A percentile compares a stretch with the other conserved stretches of the same genome.
Evolutionary conservation across 2,888 invertebrate species (phyloP).

Genomic region (Nasonia oneida): DNA sequence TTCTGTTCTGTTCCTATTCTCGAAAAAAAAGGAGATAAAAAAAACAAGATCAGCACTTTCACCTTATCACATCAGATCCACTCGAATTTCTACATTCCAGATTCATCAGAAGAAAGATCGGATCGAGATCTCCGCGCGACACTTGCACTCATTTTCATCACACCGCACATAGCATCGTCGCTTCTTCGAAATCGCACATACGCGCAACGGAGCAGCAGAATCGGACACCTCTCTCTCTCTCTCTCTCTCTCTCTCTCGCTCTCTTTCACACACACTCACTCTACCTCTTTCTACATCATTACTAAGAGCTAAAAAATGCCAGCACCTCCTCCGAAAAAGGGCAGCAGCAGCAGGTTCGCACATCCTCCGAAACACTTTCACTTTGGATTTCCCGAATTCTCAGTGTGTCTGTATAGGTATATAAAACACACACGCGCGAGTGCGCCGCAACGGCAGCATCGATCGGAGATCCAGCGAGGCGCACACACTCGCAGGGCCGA

Average conservation of each 20-base stretch:
- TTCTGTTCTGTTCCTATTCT: background rate
- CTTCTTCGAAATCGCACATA: background rate
- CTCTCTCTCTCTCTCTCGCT: background rate
- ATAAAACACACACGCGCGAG: background rate
- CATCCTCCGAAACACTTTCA: slow-evolving; percentile 49
- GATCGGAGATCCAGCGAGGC: background rate
- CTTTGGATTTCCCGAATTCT: slow-evolving; percentile 42
- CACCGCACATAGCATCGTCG: background rate
- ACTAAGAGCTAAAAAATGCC: slow-evolving; percentile 9
- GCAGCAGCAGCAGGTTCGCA: background rate
- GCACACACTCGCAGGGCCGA: background rate
- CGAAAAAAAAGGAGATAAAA: background rate
- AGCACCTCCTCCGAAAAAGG: slow-evolving; percentile 20
- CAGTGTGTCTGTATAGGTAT: background rate
- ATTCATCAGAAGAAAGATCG: background rate
- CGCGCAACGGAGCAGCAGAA: background rate
- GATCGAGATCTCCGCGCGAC: background rate
- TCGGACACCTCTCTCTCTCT: background rate
- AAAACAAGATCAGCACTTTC: background rate
- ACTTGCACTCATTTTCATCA: background rate
- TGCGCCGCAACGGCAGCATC: background rate
- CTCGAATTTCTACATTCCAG: background rate
- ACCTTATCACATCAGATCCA: background rate
- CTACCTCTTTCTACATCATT: background rate
- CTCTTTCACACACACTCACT: too few species aligned